phyloP scores from a whole-genome alignment of 1,140 invertebrate genomes.

The Pogonus chalceus region DNA sequence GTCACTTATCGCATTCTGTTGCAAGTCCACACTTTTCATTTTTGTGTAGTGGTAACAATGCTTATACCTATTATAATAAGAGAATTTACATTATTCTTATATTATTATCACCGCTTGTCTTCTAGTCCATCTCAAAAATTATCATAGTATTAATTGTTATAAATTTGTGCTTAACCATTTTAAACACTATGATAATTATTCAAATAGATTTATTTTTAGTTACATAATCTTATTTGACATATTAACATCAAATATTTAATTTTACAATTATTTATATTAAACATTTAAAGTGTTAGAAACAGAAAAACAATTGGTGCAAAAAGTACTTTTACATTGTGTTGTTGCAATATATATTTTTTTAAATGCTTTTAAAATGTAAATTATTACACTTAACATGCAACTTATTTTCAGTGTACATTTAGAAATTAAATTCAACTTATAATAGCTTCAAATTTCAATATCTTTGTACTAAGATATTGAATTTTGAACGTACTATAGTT shows the following conservation, averaged over 20 bases:
- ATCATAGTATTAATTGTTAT: too few relatives aligned
- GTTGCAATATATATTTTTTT: neutral
- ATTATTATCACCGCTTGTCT: neutral
- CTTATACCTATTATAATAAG: neutral
- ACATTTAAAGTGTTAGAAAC: neutral
- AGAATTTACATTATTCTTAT: neutral
- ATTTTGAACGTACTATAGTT: too few relatives aligned
- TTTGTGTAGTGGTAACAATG: slow-evolving; percentile 4
- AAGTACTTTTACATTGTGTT: neutral
- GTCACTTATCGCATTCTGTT: neutral
- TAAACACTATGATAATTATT: too few relatives aligned
- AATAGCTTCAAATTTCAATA: too few relatives aligned
- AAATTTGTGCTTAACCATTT: too few relatives aligned
- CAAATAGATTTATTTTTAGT: neutral
- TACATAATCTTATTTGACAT: neutral
- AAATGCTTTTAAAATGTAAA: neutral
- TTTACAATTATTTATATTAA: neutral
- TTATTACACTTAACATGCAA: slow-evolving; percentile 2
- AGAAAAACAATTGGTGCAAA: neutral
- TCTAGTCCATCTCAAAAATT: neutral
- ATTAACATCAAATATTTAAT: neutral
- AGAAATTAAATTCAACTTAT: too few relatives aligned
- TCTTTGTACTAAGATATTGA: too few relatives aligned
- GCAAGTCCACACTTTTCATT: slow-evolving; percentile 3
- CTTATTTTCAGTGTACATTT: too few relatives aligned